Evolutionary conservation across 2,113 vertebrate species (phyloP), one percentile per base, ranked within the genome.

Genomic region (Tichodroma muraria): DNA sequence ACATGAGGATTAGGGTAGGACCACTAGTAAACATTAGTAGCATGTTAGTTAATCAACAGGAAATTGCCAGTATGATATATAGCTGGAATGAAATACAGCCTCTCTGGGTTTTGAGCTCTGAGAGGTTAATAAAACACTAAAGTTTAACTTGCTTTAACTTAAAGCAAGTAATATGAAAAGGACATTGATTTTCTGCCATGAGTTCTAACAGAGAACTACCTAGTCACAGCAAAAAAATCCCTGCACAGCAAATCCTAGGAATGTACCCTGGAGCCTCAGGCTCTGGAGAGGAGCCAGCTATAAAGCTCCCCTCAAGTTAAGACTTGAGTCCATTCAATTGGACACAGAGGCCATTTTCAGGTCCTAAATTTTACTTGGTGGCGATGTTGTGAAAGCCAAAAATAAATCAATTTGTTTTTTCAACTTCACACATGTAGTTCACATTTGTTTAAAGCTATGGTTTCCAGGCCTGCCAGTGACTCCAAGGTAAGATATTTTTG

Each of bases 81-180:
- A 61, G 73, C 66, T 92, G 71, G 53, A 88, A 92, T 81, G 60
- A 94, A 95, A 65, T 66, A 94, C 4, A 8, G 61, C 47, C 90
- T 95, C 82, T 95, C 86, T 80, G 73, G 90, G 59, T 73, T 96
- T 95, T 93, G 61, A 94, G 72, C 80, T 75, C 49, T 87, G 81
- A 94, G 80, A 96, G 82, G 79, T 95, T 94, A 88, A 96, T 88
- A 95, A 96, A 95, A 82, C 85, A 88, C 44, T n/a, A n/a, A n/a
- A n/a, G n/a, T n/a, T n/a, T n/a, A n/a, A n/a, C n/a, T n/a, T n/a
- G n/a, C n/a, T n/a, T n/a, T n/a, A n/a, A n/a, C n/a, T n/a, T n/a
- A n/a, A n/a, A 94, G 73, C 72, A 80, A 94, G 90, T 73, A 77
- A 92, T 95, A 95, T 91, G 94, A 94, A 92, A 96, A 96, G 91